A percentile compares a stretch with the other conserved stretches of the same genome.
These are phyloP conservation scores for Leptinotarsa defecta DNA, from an alignment of 1,140 invertebrate genomes.

Conservation along the genomic window DNA sequence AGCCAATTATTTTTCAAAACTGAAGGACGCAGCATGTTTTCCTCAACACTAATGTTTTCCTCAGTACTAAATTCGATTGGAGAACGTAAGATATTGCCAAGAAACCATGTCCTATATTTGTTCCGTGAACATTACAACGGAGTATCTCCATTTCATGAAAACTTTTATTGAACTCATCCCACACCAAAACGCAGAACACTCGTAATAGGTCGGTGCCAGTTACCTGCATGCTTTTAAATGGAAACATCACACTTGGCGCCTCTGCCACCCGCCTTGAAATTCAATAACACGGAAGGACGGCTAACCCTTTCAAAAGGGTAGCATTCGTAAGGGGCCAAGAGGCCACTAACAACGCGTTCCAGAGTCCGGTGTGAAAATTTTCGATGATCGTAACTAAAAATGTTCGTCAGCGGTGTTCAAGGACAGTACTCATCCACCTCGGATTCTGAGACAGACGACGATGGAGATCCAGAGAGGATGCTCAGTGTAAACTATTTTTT, in stretches of 20 bases:
- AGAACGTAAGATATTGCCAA: too few species aligned
- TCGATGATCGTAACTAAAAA: constrained; percentile 13
- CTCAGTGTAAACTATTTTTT: constrained; percentile 38
- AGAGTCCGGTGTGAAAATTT: background rate
- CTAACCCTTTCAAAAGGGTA: background rate
- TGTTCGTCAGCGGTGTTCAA: constrained; percentile 48
- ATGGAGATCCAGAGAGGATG: constrained; percentile 37
- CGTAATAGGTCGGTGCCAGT: constrained; percentile 39
- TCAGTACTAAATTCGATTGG: too few species aligned
- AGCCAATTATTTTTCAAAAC: too few species aligned
- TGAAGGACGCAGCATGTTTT: too few species aligned
- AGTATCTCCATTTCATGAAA: too few species aligned
- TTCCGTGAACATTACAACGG: too few species aligned
- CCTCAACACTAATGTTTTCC: too few species aligned
- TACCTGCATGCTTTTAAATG: constrained; percentile 31
- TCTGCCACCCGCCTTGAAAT: constrained; percentile 32
- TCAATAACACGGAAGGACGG: constrained; percentile 33
- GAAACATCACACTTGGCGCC: constrained; percentile 38
- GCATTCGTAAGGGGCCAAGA: too few species aligned
- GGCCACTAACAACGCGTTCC: background rate
- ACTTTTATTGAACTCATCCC: too few species aligned
- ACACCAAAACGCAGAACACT: background rate
- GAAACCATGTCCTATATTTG: too few species aligned
- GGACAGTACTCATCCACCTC: constrained; percentile 26
- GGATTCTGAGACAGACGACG: constrained; percentile 39